Conservation (phyloP, 2,888 invertebrate species). For the Dioctria linearis region DNA sequence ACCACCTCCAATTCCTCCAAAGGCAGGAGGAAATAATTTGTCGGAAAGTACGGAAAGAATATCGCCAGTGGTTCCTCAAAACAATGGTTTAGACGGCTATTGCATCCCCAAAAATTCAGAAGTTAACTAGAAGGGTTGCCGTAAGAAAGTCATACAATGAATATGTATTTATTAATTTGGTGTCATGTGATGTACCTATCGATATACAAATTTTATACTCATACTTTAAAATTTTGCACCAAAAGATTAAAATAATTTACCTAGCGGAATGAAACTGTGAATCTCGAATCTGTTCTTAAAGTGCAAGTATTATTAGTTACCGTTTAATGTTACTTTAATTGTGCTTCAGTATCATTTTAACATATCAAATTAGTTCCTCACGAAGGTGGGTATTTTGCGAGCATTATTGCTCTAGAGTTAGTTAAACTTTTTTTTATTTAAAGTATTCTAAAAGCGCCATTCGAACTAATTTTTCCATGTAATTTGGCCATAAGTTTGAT, state of each 20-base stretch:
- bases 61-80: slow-evolving; percentile 59
- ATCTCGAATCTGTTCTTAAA: slow-evolving; percentile 14
- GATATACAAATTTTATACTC: slow-evolving; percentile 33
- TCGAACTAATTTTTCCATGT: background rate
- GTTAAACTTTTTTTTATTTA: background rate
- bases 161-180: slow-evolving; percentile 24
- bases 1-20: slow-evolving; percentile 69
- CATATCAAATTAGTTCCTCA: slow-evolving; percentile 43
- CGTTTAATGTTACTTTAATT: slow-evolving; percentile 31
- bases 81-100: slow-evolving; percentile 64
- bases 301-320: slow-evolving; percentile 49
- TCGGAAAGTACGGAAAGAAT: slow-evolving; percentile 50
- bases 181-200: slow-evolving; percentile 24
- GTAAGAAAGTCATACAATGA: background rate
- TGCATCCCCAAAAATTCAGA: slow-evolving; percentile 64
- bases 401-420: background rate
- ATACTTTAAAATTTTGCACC: slow-evolving; percentile 16
- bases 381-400: slow-evolving; percentile 16
- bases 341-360: slow-evolving; percentile 27
- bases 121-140: slow-evolving; percentile 24
- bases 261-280: slow-evolving; percentile 1
- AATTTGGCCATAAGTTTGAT: slow-evolving; percentile 18
- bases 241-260: slow-evolving; percentile 19
- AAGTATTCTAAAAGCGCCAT: background rate
- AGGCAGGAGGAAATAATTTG: slow-evolving; percentile 61